phyloP scores from a whole-genome alignment of 2,113 vertebrate genomes.

The Phoenicopterus ruber region DNA sequence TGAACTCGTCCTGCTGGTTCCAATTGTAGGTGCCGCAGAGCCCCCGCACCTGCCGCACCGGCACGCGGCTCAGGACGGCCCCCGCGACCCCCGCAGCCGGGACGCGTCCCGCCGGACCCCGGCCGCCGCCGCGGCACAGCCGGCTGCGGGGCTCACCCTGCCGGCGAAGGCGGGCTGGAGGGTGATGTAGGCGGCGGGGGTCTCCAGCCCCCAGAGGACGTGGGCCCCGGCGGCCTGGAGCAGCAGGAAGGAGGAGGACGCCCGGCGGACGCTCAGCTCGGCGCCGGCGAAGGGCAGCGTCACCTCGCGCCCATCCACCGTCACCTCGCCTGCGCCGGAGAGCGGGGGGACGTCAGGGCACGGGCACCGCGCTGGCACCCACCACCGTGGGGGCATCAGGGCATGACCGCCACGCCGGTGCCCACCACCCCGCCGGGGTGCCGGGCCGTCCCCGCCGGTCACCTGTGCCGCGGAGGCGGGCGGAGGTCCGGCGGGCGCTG shows the following conservation, averaged over 20 bases:
- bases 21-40: conserved; percentile 90
- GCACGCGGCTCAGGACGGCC: not conserved
- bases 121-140: not conserved
- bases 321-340: conserved; percentile 74
- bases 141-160: conserved; percentile 66
- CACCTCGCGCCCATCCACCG: conserved; percentile 73
- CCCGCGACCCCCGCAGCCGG: accelerated
- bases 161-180: conserved; percentile 82
- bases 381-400: too few relatives aligned
- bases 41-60: conserved; percentile 79
- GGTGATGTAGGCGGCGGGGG: conserved; percentile 75
- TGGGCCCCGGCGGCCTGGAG: conserved; percentile 78
- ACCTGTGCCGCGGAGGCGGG: conserved; percentile 82
- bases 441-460: not conserved
- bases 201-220: conserved; percentile 83
- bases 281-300: conserved; percentile 75
- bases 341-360: not conserved
- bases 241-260: conserved; percentile 84
- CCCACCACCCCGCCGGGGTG: accelerated
- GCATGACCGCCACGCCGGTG: not conserved
- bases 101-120: not conserved
- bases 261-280: conserved; percentile 68
- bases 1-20: conserved; percentile 89
- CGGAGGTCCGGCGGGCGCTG: conserved; percentile 66
- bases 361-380: too few relatives aligned